A percentile compares a stretch with the other conserved stretches of the same genome.
Evolutionary conservation across 2,113 vertebrate genomes (phyloP).

Genomic region (Trogon melanurus): DNA sequence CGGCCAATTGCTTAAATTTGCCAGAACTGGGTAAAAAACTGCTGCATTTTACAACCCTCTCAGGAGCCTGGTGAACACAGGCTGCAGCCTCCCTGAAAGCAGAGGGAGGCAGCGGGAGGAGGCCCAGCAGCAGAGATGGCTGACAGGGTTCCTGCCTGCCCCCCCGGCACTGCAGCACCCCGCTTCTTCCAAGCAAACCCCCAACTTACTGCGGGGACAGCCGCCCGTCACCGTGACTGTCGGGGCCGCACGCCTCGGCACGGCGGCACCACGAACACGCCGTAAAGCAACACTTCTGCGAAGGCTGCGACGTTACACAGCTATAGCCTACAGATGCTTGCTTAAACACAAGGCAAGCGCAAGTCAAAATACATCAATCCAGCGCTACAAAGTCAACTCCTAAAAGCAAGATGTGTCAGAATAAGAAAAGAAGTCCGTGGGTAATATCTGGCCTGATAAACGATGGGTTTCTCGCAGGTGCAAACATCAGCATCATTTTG

Average conservation of each 20-base stretch:
- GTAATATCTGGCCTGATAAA: background rate
- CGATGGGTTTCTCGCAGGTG: background rate
- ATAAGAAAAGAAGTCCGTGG: background rate
- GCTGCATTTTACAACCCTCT: background rate
- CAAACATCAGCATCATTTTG: conserved; percentile 31
- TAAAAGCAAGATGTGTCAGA: background rate
- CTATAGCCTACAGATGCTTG: background rate
- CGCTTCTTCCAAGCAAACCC: background rate
- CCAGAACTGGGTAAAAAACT: background rate
- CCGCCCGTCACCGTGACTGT: background rate
- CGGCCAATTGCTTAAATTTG: background rate
- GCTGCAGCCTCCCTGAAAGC: background rate
- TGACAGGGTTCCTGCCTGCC: rapidly evolving
- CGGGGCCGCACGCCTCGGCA: rapidly evolving
- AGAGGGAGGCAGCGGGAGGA: rapidly evolving
- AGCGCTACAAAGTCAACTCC: background rate
- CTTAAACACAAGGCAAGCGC: background rate
- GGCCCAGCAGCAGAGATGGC: background rate
- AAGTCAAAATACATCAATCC: background rate
- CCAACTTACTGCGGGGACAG: rapidly evolving
- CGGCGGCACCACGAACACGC: rapidly evolving
- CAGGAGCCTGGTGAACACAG: rapidly evolving
- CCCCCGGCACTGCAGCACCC: background rate
- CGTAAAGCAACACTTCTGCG: background rate
- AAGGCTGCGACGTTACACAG: background rate